Conservation (phyloP, 2,888 invertebrate species). For the Trissolcus brochymenae region DNA sequence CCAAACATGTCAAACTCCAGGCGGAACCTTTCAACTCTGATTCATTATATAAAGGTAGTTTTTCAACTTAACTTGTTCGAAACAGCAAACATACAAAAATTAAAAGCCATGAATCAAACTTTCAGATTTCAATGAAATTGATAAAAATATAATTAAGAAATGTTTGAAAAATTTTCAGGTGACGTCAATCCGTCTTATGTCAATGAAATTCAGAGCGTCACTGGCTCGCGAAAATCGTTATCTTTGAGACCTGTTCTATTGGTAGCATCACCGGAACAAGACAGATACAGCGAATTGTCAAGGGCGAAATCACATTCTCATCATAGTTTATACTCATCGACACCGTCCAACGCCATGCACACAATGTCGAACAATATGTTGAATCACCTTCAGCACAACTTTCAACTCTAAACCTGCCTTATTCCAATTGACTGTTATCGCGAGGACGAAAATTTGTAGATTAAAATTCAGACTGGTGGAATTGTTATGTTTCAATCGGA, state of each 20-base stretch:
- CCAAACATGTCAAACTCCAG: constrained; percentile 90
- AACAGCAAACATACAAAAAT: neutral
- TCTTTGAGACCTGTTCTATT: constrained; percentile 91
- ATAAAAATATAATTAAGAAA: too few species aligned
- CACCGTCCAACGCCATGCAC: constrained; percentile 72
- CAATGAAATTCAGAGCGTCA: constrained; percentile 89
- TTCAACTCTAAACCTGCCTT: constrained; percentile 67
- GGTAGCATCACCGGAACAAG: constrained; percentile 82
- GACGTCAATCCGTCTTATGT: constrained; percentile 93
- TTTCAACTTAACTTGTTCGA: neutral
- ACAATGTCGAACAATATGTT: constrained; percentile 74
- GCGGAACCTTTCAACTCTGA: constrained; percentile 85
- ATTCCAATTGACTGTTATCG: neutral
- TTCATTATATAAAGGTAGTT: constrained; percentile 81
- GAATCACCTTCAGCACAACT: constrained; percentile 72
- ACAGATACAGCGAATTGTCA: constrained; percentile 74
- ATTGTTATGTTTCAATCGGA: too few species aligned
- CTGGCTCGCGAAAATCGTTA: constrained; percentile 90
- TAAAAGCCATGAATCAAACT: neutral
- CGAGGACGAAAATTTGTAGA: too few species aligned
- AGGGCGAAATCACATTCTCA: constrained; percentile 75
- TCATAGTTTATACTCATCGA: constrained; percentile 73
- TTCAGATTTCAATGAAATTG: neutral
- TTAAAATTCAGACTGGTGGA: too few species aligned
- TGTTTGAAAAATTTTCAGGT: constrained; percentile 78